Evolutionary conservation across 2,888 invertebrate species (phyloP).

Genomic region (Meiosimyza platycephala): DNA sequence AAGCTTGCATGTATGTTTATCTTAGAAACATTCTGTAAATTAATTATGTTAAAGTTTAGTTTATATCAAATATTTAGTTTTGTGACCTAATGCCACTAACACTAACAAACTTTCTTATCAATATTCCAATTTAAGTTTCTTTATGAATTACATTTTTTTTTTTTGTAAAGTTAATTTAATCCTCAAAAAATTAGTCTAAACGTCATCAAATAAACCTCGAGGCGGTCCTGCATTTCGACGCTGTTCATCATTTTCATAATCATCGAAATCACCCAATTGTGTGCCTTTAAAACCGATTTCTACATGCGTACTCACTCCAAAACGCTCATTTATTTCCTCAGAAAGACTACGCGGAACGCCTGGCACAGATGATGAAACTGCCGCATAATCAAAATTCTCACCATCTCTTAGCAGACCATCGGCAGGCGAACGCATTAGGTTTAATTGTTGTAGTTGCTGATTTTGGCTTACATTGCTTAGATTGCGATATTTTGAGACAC

Average conservation of each 20-base stretch:
- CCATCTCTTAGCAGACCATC: constrained; percentile 81
- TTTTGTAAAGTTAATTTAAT: no score
- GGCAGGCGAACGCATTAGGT: constrained; percentile 51
- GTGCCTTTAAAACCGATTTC: constrained; percentile 65
- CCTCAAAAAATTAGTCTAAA: constrained; percentile 68
- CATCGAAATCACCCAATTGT: constrained; percentile 50
- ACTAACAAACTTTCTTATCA: no score
- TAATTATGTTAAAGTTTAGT: no score
- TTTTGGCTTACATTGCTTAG: constrained; percentile 38
- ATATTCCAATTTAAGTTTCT: no score
- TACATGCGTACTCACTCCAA: constrained; percentile 74
- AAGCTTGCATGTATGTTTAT: no score
- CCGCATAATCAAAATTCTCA: constrained; percentile 79
- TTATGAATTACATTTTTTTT: no score
- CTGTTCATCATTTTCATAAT: constrained; percentile 61
- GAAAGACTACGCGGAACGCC: constrained; percentile 64
- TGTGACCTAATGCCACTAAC: no score
- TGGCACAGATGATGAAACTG: constrained; percentile 66
- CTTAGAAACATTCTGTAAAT: no score
- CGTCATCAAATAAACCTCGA: constrained; percentile 85
- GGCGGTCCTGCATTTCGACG: constrained; percentile 72
- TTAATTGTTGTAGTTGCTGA: constrained; percentile 19
- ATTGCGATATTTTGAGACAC: constrained; percentile 58
- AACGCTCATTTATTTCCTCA: constrained; percentile 74
- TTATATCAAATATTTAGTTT: no score